Conservation (phyloP, 2,888 invertebrate genomes). For the Rhorus exstirpatorius region DNA sequence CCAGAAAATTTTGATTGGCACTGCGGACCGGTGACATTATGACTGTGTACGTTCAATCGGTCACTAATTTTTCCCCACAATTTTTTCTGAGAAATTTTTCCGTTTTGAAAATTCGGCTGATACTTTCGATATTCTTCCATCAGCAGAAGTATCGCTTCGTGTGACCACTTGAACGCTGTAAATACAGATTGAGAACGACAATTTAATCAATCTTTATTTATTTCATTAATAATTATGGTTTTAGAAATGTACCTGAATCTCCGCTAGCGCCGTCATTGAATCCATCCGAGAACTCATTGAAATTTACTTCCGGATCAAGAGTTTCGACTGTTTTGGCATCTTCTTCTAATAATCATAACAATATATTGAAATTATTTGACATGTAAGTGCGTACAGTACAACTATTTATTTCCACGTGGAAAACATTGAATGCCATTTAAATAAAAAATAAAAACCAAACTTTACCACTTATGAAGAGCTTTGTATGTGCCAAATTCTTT, state of each 20-base stretch:
- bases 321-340: not conserved
- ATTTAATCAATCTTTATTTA: slow-evolving; percentile 1
- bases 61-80: slow-evolving; percentile 36
- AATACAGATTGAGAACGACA: not conserved
- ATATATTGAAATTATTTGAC: not conserved
- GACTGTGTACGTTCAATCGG: slow-evolving; percentile 17
- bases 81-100: slow-evolving; percentile 41
- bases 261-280: not conserved
- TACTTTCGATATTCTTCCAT: not conserved
- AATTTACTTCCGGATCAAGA: slow-evolving; percentile 7
- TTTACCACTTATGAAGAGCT: not conserved
- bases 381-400: not conserved
- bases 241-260: not conserved
- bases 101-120: not conserved
- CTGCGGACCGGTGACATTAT: slow-evolving; percentile 53
- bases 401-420: not conserved
- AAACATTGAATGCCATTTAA: not conserved
- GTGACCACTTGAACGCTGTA: slow-evolving; percentile 18
- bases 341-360: slow-evolving; percentile 3
- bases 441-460: not conserved
- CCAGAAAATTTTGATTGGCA: slow-evolving; percentile 51
- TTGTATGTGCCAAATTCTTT: not conserved
- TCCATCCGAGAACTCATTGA: not conserved
- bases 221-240: not conserved
- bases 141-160: slow-evolving; percentile 1